A percentile compares a stretch with the other conserved stretches of the same genome.
Conservation (phyloP, 2,797 vertebrate genomes). For the Danionella dracula region DNA sequence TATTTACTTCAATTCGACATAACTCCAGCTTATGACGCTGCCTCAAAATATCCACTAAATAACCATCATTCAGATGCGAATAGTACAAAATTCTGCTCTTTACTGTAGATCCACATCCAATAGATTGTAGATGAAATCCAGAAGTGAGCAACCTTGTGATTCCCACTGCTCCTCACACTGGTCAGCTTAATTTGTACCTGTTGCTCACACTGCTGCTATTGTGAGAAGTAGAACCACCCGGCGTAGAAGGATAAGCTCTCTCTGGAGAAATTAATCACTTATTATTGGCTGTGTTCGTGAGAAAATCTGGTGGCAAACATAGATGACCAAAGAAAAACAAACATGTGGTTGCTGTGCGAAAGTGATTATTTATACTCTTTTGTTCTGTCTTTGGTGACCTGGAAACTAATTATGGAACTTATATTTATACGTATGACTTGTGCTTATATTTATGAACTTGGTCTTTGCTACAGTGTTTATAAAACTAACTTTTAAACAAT, state of each 20-base stretch:
- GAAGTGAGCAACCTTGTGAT: neutral
- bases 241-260: constrained; percentile 5
- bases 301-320: constrained; percentile 23
- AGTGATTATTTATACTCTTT: neutral
- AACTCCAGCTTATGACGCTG: constrained; percentile 27
- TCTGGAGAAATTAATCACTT: constrained; percentile 29
- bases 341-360: neutral
- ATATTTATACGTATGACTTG: no score
- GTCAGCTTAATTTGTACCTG: constrained; percentile 40
- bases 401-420: neutral
- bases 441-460: no score
- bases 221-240: neutral
- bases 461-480: no score
- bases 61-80: neutral
- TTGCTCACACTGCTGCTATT: neutral
- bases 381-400: neutral
- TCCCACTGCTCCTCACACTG: neutral
- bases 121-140: no score
- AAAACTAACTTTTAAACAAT: no score
- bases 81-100: constrained; percentile 55
- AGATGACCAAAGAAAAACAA: constrained; percentile 19
- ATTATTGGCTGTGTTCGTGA: constrained; percentile 10
- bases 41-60: constrained; percentile 3
- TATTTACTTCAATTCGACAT: constrained; percentile 17
- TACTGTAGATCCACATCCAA: constrained; percentile 48